Base-by-base conservation (phyloP, 2,888 invertebrate species). In the Chymomyza amoena region DNA sequence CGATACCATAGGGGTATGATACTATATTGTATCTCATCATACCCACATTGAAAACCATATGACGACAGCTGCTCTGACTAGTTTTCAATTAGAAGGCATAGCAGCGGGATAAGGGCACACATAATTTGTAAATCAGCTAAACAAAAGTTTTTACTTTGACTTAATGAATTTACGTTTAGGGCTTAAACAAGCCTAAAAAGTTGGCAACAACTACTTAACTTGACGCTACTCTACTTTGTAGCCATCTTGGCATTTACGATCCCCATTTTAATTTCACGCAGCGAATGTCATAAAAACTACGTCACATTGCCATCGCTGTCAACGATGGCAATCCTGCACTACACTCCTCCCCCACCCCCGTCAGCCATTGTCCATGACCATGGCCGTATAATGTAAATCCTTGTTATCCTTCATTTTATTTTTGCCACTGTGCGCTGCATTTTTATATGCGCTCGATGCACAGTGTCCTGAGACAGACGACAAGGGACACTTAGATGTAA, bases 391-490 rank as follows among this genome's bases (percentile, higher is more conserved):
- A 82, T 80, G 79, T 77, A 80, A 82, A 80, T 82, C 80, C 82
- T 75, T 74, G 82, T 82, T 82, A 82, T 82, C 80, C 81, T 72
- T 79, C 82, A 77, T 80, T 81, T 81, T 78, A 80, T 76, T 60
- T 65, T 62, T 61, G 61, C 59, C 36, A 57, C 39, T 45, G 62
- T 60, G 15, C 15, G 28, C 25, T 18, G 20, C 25, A 57, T 9
- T 57, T 57, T 57, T 57, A 57, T 57, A 57, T 18, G 25, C 25
- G 25, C 28, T 15, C 15, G 18, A 10, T 57, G n/a, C 51, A 51
- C 32, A 32, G 7, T 32, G 32, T 32, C 32, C 32, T 32, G 32
- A 1, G 20, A 2, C 20, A 20, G 3, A 20, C 20, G 20, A 20
- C 20, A 3, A 20, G 3, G 3, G 3, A 3, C 3, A 20, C 20